Conservation (phyloP, 2,888 invertebrate genomes). For the Mycalesis mineus region DNA sequence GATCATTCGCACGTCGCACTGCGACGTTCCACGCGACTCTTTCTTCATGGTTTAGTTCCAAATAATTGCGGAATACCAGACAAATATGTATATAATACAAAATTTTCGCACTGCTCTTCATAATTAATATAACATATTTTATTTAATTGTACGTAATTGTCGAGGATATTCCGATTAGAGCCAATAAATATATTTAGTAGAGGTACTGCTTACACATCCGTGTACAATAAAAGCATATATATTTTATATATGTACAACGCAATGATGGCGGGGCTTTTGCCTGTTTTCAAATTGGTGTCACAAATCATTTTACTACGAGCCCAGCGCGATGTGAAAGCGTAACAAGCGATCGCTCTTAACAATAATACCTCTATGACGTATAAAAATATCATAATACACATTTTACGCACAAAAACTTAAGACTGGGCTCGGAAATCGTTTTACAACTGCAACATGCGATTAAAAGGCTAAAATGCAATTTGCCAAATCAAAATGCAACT, state of each 20-base stretch:
- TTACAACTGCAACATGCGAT: neutral
- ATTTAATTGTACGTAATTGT: neutral
- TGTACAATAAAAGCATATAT: neutral
- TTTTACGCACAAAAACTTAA: neutral
- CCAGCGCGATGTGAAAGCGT: neutral
- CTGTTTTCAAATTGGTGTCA: too few relatives aligned
- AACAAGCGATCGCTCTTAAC: neutral
- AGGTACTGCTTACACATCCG: neutral
- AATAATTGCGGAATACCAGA: neutral
- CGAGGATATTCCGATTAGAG: neutral
- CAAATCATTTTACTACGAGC: neutral
- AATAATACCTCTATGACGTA: neutral
- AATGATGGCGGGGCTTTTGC: too few relatives aligned
- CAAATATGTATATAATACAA: too few relatives aligned
- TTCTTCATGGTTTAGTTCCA: neutral
- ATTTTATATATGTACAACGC: neutral
- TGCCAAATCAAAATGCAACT: neutral
- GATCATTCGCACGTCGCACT: neutral
- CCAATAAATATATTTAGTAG: neutral
- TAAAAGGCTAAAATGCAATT: neutral
- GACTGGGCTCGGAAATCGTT: neutral
- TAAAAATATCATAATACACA: conserved; percentile 1
- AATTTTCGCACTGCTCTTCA: too few relatives aligned
- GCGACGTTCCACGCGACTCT: neutral
- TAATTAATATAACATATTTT: too few relatives aligned